These are phyloP conservation scores for Polyommatus icarus DNA, from an alignment of 2,888 invertebrate species.

Conservation along the genomic window DNA sequence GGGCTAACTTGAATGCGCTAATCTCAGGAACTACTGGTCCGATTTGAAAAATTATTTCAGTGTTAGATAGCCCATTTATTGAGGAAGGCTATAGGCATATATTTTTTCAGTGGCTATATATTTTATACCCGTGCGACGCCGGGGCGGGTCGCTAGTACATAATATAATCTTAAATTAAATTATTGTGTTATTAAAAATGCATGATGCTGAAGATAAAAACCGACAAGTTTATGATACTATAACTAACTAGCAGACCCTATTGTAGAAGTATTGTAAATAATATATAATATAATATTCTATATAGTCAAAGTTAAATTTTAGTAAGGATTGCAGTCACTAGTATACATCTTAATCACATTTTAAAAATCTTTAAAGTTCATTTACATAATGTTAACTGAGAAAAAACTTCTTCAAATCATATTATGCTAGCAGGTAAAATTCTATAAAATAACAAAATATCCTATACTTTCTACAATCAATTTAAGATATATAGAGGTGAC, in stretches of 20 bases:
- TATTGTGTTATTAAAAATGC: neutral
- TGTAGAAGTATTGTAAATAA: constrained; percentile 6
- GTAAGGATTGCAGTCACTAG: neutral
- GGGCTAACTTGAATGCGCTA: too few species aligned
- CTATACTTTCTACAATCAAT: neutral
- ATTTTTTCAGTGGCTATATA: too few species aligned
- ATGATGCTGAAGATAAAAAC: neutral
- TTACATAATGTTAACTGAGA: neutral
- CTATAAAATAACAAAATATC: neutral
- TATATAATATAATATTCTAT: neutral
- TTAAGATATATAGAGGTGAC: constrained; percentile 5
- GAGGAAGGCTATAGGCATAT: too few species aligned
- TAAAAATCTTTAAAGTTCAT: neutral
- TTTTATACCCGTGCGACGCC: too few species aligned
- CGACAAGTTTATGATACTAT: neutral
- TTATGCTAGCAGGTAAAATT: neutral
- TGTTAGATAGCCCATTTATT: too few species aligned
- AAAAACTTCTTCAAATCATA: neutral
- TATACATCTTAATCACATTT: neutral
- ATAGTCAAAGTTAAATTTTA: neutral
- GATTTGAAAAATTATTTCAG: too few species aligned
- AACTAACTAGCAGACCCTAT: neutral
- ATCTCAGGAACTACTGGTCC: too few species aligned
- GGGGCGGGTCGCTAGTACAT: too few species aligned
- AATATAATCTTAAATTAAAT: too few species aligned